Base-by-base conservation (phyloP, 2,113 vertebrate genomes). In the Sinosuthora webbiana region DNA sequence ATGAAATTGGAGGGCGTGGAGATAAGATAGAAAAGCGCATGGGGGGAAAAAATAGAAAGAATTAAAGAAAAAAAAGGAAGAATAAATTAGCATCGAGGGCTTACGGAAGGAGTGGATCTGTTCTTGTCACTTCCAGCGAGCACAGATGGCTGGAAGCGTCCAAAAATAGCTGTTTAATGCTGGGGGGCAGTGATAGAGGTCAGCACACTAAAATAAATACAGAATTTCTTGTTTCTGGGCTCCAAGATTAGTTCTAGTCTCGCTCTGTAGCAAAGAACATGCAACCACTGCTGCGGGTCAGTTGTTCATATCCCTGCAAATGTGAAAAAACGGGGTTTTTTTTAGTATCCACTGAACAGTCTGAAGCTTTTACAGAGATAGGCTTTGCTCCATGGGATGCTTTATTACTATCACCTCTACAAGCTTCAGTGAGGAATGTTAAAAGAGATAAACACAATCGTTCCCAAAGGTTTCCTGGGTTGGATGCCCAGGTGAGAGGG, bases 241-340 rank as follows among this genome's bases (percentile, higher is more conserved):
- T 64, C 21, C 31, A 15, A 1, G 9, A 27, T 15, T 18, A 14
- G 33, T 11, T 27, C 37, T 39, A 39, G 6, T 31, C 52, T 78
- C 57, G 2, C 45, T 45, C 31, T 12, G 7, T 57, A 23, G 33
- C 33, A 41, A n/a, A 62, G 42, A 42, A 33, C 22, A 12, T 0
- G 6, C 17, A 60, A 37, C 24, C 10, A 3, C 13, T 5, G 2
- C n/a, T 62, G 63, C 0, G 0, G 28, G 7, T 53, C 37, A 20
- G 35, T 14, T 53, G 57, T 37, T 69, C 33, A 3, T 33, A 35
- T 13, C 23, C 22, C 13, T 62, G 42, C 55, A 44, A 44, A 24
- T 5, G 25, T 25, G 60, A 8, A 37, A 37, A 71, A 25, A 15
- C 1, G 1, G 22, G 2, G 1, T 2, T n/a, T 31, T 31, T 53